Evolutionary conservation across 2,113 vertebrate species (phyloP).

Genomic region (Calidris pygmaea): DNA sequence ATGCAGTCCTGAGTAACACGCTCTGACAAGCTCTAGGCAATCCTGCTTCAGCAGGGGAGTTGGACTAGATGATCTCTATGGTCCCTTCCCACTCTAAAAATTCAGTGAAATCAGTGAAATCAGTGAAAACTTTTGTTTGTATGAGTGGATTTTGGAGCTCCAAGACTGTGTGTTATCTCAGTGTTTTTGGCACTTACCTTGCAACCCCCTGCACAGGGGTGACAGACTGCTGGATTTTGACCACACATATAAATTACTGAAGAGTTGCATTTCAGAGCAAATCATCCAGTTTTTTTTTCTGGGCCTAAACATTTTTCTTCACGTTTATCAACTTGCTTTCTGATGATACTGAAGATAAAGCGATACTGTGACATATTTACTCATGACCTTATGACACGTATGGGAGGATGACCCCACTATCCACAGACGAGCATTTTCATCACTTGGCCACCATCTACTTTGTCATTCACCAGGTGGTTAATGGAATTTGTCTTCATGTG

Average conservation of each 20-base stretch:
- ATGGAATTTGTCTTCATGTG: constrained; percentile 9
- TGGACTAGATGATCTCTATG: no score
- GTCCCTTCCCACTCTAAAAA: no score
- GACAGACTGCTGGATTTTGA: background rate
- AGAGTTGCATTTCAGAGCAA: background rate
- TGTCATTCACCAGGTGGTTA: background rate
- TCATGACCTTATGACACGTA: background rate
- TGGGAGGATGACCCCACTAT: background rate
- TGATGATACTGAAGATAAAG: background rate
- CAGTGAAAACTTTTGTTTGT: background rate
- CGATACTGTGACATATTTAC: background rate
- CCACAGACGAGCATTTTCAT: background rate
- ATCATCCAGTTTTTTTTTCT: background rate
- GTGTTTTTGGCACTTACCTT: background rate
- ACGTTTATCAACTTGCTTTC: background rate
- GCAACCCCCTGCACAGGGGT: background rate
- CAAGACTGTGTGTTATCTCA: background rate
- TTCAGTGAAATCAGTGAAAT: no score
- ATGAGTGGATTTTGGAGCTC: background rate
- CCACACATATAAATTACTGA: background rate
- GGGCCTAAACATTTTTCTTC: background rate
- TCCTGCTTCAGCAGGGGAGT: no score
- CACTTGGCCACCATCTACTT: background rate
- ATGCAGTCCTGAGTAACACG: no score
- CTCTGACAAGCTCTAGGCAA: no score